Base-by-base conservation (phyloP, 2,113 vertebrate genomes). In the Muntiacus reevesi region DNA sequence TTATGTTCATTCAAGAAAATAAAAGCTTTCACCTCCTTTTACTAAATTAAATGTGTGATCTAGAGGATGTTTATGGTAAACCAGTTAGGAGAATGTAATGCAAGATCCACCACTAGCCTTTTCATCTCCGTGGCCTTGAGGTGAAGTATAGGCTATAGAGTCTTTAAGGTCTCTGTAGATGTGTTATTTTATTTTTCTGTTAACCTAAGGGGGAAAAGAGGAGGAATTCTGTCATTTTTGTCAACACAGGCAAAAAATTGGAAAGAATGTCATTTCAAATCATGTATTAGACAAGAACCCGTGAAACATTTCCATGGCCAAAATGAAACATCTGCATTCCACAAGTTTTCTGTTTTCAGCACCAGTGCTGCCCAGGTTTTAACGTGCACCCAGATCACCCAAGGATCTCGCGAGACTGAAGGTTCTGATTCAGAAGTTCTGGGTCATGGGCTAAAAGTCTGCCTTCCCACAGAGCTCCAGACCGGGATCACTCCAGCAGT, bases 231-330 rank as follows among this genome's bases (percentile, higher is more conserved):
- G 3, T 47, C 40, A 45, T 8, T 87, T 76, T 76, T 94, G n/a
- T 95, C 27, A 89, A 54, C 28, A 92, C 3, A 11, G 55, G 6
- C 3, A 78, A 50, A 93, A 23, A 71, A 74, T 74, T 92, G 57
- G 45, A 94, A 96, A 83, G 30, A 16, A 91, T 52, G 33, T 36
- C 21, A 43, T 89, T 91, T 62, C 16, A 88, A 96, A 94, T 67
- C 7, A 40, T n/a, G 16, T 36, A 52, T 62, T 81, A 83, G 13
- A 55, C 79, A 96, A 90, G 94, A 93, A 36, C 7, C 60, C 14
- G 25, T 78, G 13, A 55, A 95, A 94, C 36, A 74, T 45, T 13
- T 55, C n/a, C 52, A 36, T 27, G 55, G 8, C 50, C 50, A 14
- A 45, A 92, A 62, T 84, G 45, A 79, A 92, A 76, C 84, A 12